Evolutionary conservation across 2,888 invertebrate genomes (phyloP), one percentile per base, ranked within the genome.

Genomic region (Cryptosula pallasiana): DNA sequence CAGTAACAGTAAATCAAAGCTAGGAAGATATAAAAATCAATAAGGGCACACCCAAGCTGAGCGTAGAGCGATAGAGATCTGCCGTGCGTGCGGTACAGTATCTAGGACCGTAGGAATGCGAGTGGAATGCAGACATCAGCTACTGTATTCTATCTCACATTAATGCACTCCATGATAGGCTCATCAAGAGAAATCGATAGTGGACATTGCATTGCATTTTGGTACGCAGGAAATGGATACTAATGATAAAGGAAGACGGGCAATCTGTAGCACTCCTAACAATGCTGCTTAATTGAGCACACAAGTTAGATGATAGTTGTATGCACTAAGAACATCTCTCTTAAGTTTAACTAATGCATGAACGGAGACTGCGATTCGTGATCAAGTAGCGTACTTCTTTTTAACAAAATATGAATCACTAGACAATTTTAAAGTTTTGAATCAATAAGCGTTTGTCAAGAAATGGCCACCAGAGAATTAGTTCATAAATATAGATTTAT

Each of bases 151-250:
- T n/a, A 45, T 9, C 57, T 5, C 5, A 5, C 13, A 16, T 57
- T 57, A 57, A 57, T 32, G 63, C 63, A 63, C 63, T 34, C 32
- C 29, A n/a, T 25, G 63, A 27, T 16, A 34, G 34, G 27, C 63
- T 63, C 25, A 63, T 63, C 63, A 63, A 27, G 3, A 16, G 32
- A 5, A 63, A 63, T 63, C 63, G 32, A 63, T 63, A 63, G 2
- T 63, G 27, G 32, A 32, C 32, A 63, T 63, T 32, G n/a, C 9
- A 63, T 32, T n/a, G 32, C 63, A 32, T 63, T 63, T 27, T 13
- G 13, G 32, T 2, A 13, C 13, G 32, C 63, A 63, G 63, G 63
- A 63, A 63, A 63, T 32, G 63, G 9, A 32, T n/a, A 63, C n/a
- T 63, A 63, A 27, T 13, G 9, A 13, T 32, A n/a, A 20, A 63